Evolutionary conservation across 2,888 invertebrate genomes (phyloP).

Genomic region (Gisinianus flammeolus): DNA sequence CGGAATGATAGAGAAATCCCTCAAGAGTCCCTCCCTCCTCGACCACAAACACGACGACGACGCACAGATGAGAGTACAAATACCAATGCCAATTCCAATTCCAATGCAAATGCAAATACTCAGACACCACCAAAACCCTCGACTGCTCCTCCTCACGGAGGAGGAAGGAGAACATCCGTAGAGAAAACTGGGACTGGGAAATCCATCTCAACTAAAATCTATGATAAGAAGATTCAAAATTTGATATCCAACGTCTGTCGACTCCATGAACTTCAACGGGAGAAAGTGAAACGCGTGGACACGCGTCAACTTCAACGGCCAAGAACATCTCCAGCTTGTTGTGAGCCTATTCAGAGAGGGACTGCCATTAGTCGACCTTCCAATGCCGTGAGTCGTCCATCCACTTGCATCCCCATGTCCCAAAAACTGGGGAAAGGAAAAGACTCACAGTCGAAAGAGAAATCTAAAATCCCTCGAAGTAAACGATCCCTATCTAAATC

Average conservation of each 20-base stretch:
- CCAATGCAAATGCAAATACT: not conserved
- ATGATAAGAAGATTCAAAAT: slow-evolving; percentile 18
- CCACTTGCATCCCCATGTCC: slow-evolving; percentile 1
- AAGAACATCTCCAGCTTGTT: slow-evolving; percentile 19
- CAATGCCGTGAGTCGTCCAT: not conserved
- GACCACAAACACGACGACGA: slow-evolving; percentile 18
- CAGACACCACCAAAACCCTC: not conserved
- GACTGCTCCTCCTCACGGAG: not conserved
- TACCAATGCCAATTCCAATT: not conserved
- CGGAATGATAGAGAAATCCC: not conserved
- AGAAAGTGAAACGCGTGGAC: not conserved
- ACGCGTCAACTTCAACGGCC: not conserved
- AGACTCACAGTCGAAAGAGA: not conserved
- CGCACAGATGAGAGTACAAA: not conserved
- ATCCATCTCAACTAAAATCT: not conserved
- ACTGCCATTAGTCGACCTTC: not conserved
- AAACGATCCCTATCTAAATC: slow-evolving; percentile 16
- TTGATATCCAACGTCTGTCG: slow-evolving; percentile 16
- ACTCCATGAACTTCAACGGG: slow-evolving; percentile 14
- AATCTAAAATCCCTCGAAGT: not conserved
- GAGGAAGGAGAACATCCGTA: not conserved
- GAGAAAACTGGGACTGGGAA: not conserved
- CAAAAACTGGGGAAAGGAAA: not conserved
- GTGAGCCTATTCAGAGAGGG: not conserved
- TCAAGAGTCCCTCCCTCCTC: not conserved